Evolutionary conservation across 2,888 invertebrate genomes (phyloP), one percentile per base, ranked within the genome.

Genomic region (Drepana falcataria): DNA sequence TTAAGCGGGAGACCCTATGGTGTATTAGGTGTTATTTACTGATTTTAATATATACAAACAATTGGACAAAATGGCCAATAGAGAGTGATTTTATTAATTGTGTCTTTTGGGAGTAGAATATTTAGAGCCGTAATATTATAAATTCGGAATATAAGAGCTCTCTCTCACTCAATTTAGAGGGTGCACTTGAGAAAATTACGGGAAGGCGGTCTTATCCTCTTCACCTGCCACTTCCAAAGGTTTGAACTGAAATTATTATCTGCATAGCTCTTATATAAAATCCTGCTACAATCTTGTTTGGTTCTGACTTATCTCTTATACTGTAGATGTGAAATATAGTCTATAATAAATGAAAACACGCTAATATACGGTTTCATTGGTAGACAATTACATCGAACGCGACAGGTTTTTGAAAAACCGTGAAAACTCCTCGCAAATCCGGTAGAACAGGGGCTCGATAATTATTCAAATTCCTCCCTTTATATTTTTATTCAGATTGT

Each of bases 81-180:
- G 21, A 21, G 1, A 21, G 21, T 55, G 35, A 61, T 59, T 69
- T 68, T 75, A 79, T 81, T 75, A 71, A 79, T 77, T 76, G 75
- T 65, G 61, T 60, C 69, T 64, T 77, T 77, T 63, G 66, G 77
- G 66, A 69, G 65, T 68, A 75, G 74, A 75, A 79, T 85, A 83
- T 81, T 85, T 86, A 81, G 81, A 81, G 80, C 81, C 79, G 78
- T 81, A 83, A 87, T 87, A 88, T 88, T 87, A 89, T 89, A 90
- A 89, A 91, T 90, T 87, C 81, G 66, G 77, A 83, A 82, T 82
- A 84, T 83, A 83, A 90, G 89, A 78, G 71, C 85, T 78, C 87
- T 87, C 77, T 4, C 37, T 37, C 21, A 79, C 74, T 83, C 81
- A 79, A 83, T 83, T 80, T 77, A 73, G 75, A 85, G 87, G 73